Evolutionary conservation across 1,140 invertebrate genomes (phyloP), one percentile per base, ranked within the genome.

Genomic region (Neuroterus valhalla): DNA sequence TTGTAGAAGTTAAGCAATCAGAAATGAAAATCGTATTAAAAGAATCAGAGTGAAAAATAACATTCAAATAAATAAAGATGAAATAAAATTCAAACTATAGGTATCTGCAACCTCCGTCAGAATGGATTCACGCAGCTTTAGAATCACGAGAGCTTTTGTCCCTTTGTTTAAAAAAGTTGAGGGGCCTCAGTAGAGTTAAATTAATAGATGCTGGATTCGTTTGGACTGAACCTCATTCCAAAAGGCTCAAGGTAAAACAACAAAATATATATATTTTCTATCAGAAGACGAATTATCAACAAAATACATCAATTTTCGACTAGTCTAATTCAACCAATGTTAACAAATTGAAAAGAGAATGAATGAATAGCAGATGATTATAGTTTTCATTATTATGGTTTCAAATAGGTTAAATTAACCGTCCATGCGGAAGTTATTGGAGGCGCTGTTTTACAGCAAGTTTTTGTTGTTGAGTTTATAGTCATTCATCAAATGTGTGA

Each of bases 181-280:
- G 98, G 91, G 97, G 97, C 4, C 90, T 99, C 1, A 96, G 95
- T 81, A 94, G 95, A 88, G 95, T 98, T 0, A 96, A 96, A 86
- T 89, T 99, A 5, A 92, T 99, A 52, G 98, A 99, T 93, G 98
- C 99, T 68, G 94, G 94, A 6, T 99, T 99, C 91, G 93, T 99
- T 3, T 99, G 98, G 98, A 99, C 98, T 43, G 99, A 99, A 86
- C 98, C 98, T 71, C 98, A 99, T 92, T 99, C 98, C 0, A 98
- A 98, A 89, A 93, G 98, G 75, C 94, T 99, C 31, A 99, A 99
- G 91, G 94, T 97, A 74, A 38, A 67, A 50, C 48, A 66, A 52
- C n/a, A 15, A 3, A 8, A 15, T 46, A 19, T 50, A 50, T 50
- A 2, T 44, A 68, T 66, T 68, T 68, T 55, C 42, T n/a, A 12